These are phyloP conservation scores for Murina feae DNA, from an alignment of 2,113 vertebrate genomes.

Conservation along the genomic window DNA sequence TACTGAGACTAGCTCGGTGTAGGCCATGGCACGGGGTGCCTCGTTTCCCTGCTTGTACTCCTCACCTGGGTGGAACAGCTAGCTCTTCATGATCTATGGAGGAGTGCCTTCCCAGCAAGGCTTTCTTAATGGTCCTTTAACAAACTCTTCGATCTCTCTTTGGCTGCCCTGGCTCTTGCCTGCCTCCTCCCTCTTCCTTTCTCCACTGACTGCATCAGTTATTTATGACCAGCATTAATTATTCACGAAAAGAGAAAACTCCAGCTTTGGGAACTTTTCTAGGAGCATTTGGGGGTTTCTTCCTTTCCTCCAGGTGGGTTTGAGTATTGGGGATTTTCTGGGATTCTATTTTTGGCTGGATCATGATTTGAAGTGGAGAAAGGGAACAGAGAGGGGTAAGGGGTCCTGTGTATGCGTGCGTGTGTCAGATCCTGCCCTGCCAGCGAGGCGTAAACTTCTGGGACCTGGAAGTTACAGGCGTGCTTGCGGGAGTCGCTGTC, in stretches of 20 bases:
- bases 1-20: background rate
- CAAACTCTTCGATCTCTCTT: constrained; percentile 76
- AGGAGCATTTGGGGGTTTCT: background rate
- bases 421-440: background rate
- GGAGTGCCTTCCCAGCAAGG: constrained; percentile 66
- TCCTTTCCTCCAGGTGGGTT: background rate
- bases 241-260: constrained; percentile 60
- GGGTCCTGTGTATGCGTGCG: too few species aligned
- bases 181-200: constrained; percentile 57
- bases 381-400: background rate
- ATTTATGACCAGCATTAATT: constrained; percentile 40
- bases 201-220: constrained; percentile 55
- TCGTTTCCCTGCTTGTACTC: background rate
- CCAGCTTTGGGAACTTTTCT: constrained; percentile 72
- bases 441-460: background rate
- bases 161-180: constrained; percentile 61
- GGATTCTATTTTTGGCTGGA: background rate
- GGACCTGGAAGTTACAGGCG: constrained; percentile 40
- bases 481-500: constrained; percentile 64
- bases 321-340: background rate
- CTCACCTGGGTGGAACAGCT: background rate
- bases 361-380: background rate
- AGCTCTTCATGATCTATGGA: constrained; percentile 25
- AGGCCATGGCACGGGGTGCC: background rate
- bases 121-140: constrained; percentile 75